Percentiles rank a stretch among this genome's conserved stretches.
phyloP scores from a whole-genome alignment of 1,140 invertebrate species.

The Drusus annulatus region DNA sequence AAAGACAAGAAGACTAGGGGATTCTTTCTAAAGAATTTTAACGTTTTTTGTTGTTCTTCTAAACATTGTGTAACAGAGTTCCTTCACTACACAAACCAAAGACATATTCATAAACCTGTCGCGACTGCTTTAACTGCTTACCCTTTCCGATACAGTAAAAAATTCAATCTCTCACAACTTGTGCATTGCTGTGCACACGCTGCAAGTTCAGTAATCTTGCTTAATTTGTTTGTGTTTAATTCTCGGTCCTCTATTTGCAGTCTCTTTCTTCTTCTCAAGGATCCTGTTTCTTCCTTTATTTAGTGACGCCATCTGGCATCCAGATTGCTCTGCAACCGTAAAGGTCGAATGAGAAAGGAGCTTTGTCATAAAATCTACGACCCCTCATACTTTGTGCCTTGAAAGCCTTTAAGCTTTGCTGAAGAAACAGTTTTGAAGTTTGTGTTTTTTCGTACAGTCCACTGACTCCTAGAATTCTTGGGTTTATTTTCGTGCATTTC shows the following conservation, averaged over 20 bases:
- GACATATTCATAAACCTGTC: too few species aligned
- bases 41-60: too few species aligned
- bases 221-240: neutral
- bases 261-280: neutral
- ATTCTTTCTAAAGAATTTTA: too few species aligned
- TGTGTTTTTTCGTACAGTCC: neutral
- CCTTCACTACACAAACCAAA: too few species aligned
- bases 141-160: too few species aligned
- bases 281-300: constrained; percentile 3
- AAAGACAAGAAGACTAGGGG: too few species aligned
- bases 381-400: neutral
- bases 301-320: constrained; percentile 17
- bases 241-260: neutral
- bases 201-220: neutral
- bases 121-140: too few species aligned
- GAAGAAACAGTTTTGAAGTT: neutral
- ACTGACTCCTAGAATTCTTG: constrained; percentile 11
- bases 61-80: too few species aligned
- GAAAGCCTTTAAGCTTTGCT: too few species aligned
- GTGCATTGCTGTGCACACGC: neutral
- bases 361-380: neutral
- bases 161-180: neutral
- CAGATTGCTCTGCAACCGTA: constrained; percentile 26
- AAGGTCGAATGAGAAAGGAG: neutral
- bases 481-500: neutral